These are phyloP conservation scores for Bolborhynchus lineola DNA, from an alignment of 2,113 vertebrate species.

Conservation along the genomic window DNA sequence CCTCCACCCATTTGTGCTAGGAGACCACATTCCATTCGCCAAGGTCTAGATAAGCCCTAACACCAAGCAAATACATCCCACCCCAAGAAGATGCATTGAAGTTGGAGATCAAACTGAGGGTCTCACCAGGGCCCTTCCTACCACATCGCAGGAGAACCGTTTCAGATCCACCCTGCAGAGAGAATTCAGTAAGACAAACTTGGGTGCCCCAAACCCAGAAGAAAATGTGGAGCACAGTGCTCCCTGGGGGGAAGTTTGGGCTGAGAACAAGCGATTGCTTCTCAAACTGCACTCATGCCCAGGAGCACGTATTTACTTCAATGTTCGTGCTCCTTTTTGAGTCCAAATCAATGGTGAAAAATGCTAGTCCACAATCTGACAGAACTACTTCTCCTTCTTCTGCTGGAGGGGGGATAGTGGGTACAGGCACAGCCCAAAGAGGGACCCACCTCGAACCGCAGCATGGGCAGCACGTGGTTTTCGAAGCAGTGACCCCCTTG, in stretches of 20 bases:
- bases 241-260: neutral
- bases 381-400: neutral
- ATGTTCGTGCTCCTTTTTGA: neutral
- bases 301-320: neutral
- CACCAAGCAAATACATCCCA: neutral
- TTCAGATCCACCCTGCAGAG: neutral
- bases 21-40: neutral
- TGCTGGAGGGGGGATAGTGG: neutral
- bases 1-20: neutral
- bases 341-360: neutral
- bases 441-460: accelerated
- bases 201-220: neutral
- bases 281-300: neutral
- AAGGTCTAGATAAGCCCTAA: neutral
- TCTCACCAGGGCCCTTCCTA: neutral
- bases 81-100: neutral
- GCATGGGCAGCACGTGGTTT: neutral
- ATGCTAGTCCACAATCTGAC: neutral
- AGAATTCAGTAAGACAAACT: neutral
- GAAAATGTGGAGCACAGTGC: neutral
- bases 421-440: neutral
- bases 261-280: neutral
- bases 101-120: neutral
- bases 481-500: neutral
- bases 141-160: neutral